These are phyloP conservation scores for Brenthis hecate DNA, from an alignment of 2,888 invertebrate genomes.

Conservation along the genomic window DNA sequence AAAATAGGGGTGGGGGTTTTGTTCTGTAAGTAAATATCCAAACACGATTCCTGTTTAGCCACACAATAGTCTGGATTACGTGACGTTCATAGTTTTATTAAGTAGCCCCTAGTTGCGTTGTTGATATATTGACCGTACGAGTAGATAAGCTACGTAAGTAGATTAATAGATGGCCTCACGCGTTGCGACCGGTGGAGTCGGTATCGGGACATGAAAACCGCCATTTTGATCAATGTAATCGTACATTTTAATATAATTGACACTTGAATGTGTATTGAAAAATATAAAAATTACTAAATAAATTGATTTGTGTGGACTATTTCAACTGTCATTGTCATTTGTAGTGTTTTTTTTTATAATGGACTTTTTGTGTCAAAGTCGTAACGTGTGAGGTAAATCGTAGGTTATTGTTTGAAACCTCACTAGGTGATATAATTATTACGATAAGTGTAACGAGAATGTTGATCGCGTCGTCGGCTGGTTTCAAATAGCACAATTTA, in stretches of 20 bases:
- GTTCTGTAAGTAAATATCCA: not conserved
- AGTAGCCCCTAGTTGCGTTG: slow-evolving; percentile 73
- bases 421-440: slow-evolving; percentile 76
- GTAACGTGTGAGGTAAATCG: slow-evolving; percentile 64
- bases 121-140: slow-evolving; percentile 70
- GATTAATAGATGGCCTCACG: slow-evolving; percentile 69
- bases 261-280: no score
- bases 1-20: slow-evolving; percentile 9
- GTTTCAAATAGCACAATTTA: slow-evolving; percentile 75
- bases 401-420: slow-evolving; percentile 79
- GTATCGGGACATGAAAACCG: no score
- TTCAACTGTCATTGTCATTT: not conserved
- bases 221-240: no score
- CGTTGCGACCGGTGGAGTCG: slow-evolving; percentile 46
- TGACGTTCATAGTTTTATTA: slow-evolving; percentile 73
- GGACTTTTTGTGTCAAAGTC: slow-evolving; percentile 15
- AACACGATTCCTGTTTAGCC: slow-evolving; percentile 52
- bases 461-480: slow-evolving; percentile 58
- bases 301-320: not conserved
- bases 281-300: no score
- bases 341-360: not conserved
- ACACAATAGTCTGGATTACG: slow-evolving; percentile 54
- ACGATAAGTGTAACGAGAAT: slow-evolving; percentile 61
- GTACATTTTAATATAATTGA: no score
- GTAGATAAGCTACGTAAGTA: slow-evolving; percentile 75